Conservation (phyloP, 2,888 invertebrate species). For the Subacronicta megacephala region DNA sequence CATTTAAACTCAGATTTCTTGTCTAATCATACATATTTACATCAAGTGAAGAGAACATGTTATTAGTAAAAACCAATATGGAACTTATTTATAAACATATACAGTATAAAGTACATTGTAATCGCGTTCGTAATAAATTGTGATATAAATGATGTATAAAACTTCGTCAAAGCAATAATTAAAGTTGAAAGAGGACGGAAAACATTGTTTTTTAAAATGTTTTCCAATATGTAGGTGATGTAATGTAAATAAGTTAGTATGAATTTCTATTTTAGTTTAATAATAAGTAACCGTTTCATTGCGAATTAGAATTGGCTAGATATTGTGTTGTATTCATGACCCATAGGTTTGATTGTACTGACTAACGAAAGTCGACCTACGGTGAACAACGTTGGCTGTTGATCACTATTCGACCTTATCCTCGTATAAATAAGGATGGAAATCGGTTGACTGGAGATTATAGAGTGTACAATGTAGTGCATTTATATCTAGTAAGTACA, state of each 20-base stretch:
- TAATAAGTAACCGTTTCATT: constrained; percentile 55
- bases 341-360: constrained; percentile 31
- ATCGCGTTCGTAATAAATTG: constrained; percentile 58
- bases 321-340: constrained; percentile 64
- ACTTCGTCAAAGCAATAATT: constrained; percentile 66
- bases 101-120: constrained; percentile 52
- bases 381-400: background rate
- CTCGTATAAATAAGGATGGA: background rate
- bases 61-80: constrained; percentile 26
- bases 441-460: background rate
- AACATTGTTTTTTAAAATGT: constrained; percentile 60
- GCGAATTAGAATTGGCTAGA: constrained; percentile 78
- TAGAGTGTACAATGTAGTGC: constrained; percentile 24
- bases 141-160: constrained; percentile 61
- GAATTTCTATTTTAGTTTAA: constrained; percentile 75
- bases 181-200: constrained; percentile 66
- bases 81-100: constrained; percentile 19
- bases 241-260: constrained; percentile 80
- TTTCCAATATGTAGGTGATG: constrained; percentile 67
- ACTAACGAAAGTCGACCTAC: constrained; percentile 34
- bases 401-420: background rate
- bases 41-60: constrained; percentile 9
- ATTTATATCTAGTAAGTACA: constrained; percentile 33
- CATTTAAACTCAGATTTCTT: background rate
- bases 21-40: constrained; percentile 11